phyloP scores from a whole-genome alignment of 2,797 vertebrate species.

The Sebastes variabilis region DNA sequence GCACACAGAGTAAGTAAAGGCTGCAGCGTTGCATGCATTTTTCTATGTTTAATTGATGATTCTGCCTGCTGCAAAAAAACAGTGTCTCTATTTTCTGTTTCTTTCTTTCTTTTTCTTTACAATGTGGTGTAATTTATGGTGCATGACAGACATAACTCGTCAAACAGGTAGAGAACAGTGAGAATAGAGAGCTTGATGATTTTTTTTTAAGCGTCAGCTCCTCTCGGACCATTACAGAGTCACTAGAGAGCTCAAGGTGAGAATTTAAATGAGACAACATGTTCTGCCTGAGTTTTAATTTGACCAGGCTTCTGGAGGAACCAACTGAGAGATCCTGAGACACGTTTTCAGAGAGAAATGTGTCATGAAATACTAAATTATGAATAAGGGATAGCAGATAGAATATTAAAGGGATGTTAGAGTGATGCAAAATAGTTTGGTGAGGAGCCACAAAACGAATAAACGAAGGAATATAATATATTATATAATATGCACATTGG shows the following conservation, averaged over 20 bases:
- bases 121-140: neutral
- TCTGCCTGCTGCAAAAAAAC: constrained; percentile 39
- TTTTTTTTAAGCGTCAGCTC: constrained; percentile 65
- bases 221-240: constrained; percentile 64
- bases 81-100: neutral
- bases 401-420: neutral
- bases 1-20: constrained; percentile 81
- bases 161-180: neutral
- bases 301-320: constrained; percentile 9
- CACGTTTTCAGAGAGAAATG: neutral
- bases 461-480: neutral
- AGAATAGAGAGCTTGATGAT: constrained; percentile 43
- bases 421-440: neutral
- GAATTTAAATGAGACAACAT: constrained; percentile 70
- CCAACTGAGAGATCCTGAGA: neutral
- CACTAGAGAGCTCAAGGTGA: constrained; percentile 73
- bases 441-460: neutral
- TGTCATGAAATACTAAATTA: neutral
- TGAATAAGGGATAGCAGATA: neutral
- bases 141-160: neutral
- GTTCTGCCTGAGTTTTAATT: constrained; percentile 58
- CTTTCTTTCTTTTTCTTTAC: neutral
- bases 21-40: constrained; percentile 67
- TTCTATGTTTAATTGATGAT: constrained; percentile 50
- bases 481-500: neutral